Base-by-base conservation (phyloP, 2,797 vertebrate genomes). In the Hypotaenidia okinawae region DNA sequence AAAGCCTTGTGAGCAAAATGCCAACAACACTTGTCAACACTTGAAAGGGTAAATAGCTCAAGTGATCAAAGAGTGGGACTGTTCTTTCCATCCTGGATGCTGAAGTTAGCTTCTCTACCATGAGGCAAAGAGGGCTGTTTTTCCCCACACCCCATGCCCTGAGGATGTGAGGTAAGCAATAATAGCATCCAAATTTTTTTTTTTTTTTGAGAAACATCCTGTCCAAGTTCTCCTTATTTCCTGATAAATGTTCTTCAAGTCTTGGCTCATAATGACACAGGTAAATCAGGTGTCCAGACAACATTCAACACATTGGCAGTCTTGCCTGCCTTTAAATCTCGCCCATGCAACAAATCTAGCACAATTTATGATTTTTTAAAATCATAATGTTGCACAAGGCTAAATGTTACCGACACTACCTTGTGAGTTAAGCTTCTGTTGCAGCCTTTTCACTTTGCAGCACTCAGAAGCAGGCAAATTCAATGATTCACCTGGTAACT, bases 81-180 rank as follows among this genome's bases (percentile, higher is more conserved):
- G 4, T 12, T 83, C 12, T 79, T 66, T 24, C 58, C 24, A 27
- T 23, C 28, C n/a, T 43, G 21, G 18, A 9, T 84, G 39, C 17
- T 67, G 33, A 61, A 84, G 18, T 33, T 35, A 33, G 22, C 33
- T 66, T 4, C 68, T 43, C 41, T 25, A 32, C 6, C 8, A 37
- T 0, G 0, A 0, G 5, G n/a, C 8, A 78, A 85, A 69, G 47
- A 47, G 47, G 64, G 2, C 1, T 1, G 18, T 12, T 35, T 7
- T 47, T 91, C 22, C 17, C 7, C 47, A 4, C 6, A 16, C 27
- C 19, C 8, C 2, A 5, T 5, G 87, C 14, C 21, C 45, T 63
- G 57, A 74, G 32, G 33, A 59, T 2, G 1, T 52, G 19, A 6
- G 16, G 16, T 49, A 57, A 89, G 16, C 67, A 80, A 55, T 10